A percentile compares a stretch with the other conserved stretches of the same genome.
phyloP scores from a whole-genome alignment of 2,888 invertebrate species.

The Aphrophora alni region DNA sequence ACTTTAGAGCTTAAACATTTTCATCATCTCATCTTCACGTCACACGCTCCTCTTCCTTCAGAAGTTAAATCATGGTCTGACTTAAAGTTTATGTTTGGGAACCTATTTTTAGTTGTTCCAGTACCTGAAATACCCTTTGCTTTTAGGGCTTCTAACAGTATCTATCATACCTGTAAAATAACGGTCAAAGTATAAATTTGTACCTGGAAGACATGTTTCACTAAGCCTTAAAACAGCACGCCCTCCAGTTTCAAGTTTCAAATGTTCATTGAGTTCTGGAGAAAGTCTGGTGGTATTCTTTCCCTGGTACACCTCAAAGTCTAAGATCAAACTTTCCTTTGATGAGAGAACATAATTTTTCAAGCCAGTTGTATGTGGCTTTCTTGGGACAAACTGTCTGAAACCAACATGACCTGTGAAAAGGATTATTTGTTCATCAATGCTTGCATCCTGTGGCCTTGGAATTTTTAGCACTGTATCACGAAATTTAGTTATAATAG shows the following conservation, averaged over 20 bases:
- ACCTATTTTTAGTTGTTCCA: conserved; percentile 17
- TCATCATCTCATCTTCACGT: not conserved
- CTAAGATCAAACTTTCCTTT: conserved; percentile 9
- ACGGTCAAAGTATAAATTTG: conserved; percentile 24
- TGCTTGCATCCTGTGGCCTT: conserved; percentile 17
- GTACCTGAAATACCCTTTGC: conserved; percentile 22
- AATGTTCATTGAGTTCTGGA: not conserved
- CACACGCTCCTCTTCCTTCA: too few relatives aligned
- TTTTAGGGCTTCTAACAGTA: conserved; percentile 4
- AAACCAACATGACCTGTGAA: conserved; percentile 21
- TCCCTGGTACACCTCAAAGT: conserved; percentile 34
- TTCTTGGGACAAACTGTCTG: conserved; percentile 17
- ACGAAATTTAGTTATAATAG: too few relatives aligned
- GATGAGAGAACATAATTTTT: conserved; percentile 29
- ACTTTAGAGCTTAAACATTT: not conserved
- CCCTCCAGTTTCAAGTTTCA: conserved; percentile 18
- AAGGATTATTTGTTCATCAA: conserved; percentile 33
- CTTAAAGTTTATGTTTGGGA: conserved; percentile 28
- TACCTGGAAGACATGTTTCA: conserved; percentile 27
- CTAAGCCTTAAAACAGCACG: conserved; percentile 9
- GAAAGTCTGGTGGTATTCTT: conserved; percentile 9
- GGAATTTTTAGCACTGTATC: conserved; percentile 29
- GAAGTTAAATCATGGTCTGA: too few relatives aligned
- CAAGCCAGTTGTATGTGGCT: conserved; percentile 17
- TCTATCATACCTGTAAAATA: conserved; percentile 26